Evolutionary conservation across 23 tunicate species (phyloP).

Genomic region (Ciona savignyi): DNA sequence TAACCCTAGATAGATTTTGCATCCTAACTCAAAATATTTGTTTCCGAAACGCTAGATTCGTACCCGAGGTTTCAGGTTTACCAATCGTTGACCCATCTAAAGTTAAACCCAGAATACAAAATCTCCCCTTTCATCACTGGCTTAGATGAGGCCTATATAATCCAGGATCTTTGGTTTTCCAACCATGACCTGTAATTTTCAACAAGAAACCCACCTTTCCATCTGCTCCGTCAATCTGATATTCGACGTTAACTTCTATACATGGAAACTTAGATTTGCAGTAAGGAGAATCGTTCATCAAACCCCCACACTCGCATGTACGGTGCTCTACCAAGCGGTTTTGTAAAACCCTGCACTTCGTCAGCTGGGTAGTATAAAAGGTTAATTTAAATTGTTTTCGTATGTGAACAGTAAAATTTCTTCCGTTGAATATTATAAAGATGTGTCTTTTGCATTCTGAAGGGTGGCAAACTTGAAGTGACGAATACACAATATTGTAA

Average conservation of each 20-base stretch:
- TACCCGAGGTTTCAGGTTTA: background rate
- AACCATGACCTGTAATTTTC: no score
- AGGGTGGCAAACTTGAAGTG: no score
- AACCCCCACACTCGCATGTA: constrained; percentile 55
- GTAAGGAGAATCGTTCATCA: constrained; percentile 35
- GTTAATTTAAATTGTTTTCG: no score
- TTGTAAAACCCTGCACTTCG: constrained; percentile 22
- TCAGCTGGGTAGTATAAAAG: constrained; percentile 24
- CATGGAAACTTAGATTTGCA: constrained; percentile 64
- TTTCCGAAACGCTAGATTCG: background rate
- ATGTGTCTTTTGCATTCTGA: no score
- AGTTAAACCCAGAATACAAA: background rate
- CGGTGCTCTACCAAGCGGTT: constrained; percentile 7
- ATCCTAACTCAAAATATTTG: background rate
- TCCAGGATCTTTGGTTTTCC: background rate
- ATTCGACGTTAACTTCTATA: constrained; percentile 24
- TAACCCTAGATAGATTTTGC: no score
- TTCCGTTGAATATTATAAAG: no score
- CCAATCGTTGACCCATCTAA: background rate
- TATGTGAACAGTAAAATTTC: no score
- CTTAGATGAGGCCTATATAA: background rate
- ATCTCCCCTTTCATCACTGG: background rate
- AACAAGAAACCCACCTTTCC: background rate
- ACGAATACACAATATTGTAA: no score
- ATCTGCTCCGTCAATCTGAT: constrained; percentile 4